phyloP scores from a whole-genome alignment of 2,888 invertebrate genomes.

The Platerodrilus igneus region DNA sequence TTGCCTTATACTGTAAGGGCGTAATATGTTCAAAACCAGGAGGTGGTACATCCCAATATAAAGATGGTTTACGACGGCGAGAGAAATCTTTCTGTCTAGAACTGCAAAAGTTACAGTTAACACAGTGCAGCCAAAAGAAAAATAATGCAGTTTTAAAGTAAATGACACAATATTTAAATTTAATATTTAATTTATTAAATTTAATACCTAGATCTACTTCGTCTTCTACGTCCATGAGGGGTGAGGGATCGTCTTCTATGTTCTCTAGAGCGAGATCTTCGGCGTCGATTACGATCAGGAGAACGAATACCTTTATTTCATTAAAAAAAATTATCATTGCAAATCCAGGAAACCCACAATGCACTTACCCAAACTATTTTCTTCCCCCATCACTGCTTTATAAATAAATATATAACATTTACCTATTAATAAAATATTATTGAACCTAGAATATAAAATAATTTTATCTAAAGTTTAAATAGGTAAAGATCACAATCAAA shows the following conservation, averaged over 20 bases:
- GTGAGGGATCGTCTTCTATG: slow-evolving; percentile 48
- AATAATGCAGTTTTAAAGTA: too few relatives aligned
- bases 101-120: slow-evolving; percentile 6
- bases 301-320: slow-evolving; percentile 28
- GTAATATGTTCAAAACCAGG: slow-evolving; percentile 97
- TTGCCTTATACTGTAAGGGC: slow-evolving; percentile 86
- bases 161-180: too few relatives aligned
- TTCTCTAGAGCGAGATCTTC: slow-evolving; percentile 58
- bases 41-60: slow-evolving; percentile 98
- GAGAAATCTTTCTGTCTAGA: slow-evolving; percentile 51
- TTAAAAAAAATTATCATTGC: too few relatives aligned
- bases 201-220: slow-evolving; percentile 51
- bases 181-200: too few relatives aligned
- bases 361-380: slow-evolving; percentile 27
- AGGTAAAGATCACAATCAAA: too few relatives aligned
- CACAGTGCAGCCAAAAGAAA: not conserved
- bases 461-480: too few relatives aligned
- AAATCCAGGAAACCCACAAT: not conserved
- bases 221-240: slow-evolving; percentile 48
- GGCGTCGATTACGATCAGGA: slow-evolving; percentile 43
- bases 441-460: too few relatives aligned
- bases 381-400: slow-evolving; percentile 35
- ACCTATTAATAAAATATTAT: too few relatives aligned
- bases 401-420: too few relatives aligned
- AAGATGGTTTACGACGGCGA: slow-evolving; percentile 80